Base-by-base conservation (phyloP, 2,888 invertebrate species). In the Punctoribates punctum region DNA sequence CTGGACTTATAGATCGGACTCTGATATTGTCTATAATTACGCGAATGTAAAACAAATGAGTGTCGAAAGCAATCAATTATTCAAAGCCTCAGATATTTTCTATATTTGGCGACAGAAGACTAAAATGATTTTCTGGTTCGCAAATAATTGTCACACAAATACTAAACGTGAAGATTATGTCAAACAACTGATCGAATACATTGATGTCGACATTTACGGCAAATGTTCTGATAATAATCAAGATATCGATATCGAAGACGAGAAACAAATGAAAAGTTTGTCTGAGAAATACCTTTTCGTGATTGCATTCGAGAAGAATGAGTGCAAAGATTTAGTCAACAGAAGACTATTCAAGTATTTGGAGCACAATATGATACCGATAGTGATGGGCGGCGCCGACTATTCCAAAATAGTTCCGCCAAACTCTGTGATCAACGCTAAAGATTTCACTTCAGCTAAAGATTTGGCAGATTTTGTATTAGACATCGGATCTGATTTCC, bases 381-480 rank as follows among this genome's bases (percentile, higher is more conserved):
- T 73, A 25, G 73, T 73, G 29, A 46, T 51, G 54, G 29, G 25
- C 29, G 23, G 23, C 25, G 54, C 54, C 20, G 48, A 73, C 34
- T 73, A 46, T 23, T 46, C 51, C 4, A 29, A 15, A 20, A 51
- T 54, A 25, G 23, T 29, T 38, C 73, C 73, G 42, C 73, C 73
- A 17, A 54, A 73, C 42, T 73, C 73, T 42, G 48, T 51, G 51
- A 73, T 73, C 23, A 54, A 46, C 25, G 73, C 73, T 13, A 51
- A 23, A 17, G 23, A 73, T 23, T 73, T 51, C 20, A 73, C 17
- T 20, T 73, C 73, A 25, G 25, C 73, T 20, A 46, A 48, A 51
- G 73, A 73, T 27, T 73, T 73, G 23, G 73, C 73, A 48, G 73
- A 73, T 46, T 73, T 46, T 73, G 20, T 73, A 25, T 23, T 46